A percentile compares a stretch with the other conserved stretches of the same genome.
phyloP scores from a whole-genome alignment of 2,797 vertebrate species.

The Apogon hyalosoma region DNA sequence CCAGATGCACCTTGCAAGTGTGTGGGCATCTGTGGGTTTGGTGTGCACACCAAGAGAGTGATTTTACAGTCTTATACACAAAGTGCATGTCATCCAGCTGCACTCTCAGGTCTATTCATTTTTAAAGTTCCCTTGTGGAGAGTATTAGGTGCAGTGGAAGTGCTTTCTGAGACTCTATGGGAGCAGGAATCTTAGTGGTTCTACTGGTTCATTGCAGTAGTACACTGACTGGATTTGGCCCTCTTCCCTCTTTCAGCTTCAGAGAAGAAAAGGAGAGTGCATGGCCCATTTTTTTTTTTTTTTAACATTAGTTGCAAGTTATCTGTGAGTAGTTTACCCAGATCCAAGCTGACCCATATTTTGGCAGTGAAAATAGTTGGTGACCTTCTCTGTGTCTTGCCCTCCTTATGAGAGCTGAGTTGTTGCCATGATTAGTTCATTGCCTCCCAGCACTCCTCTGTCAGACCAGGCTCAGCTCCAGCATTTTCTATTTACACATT shows the following conservation, averaged over 20 bases:
- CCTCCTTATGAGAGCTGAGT: constrained; percentile 72
- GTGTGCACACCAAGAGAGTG: constrained; percentile 58
- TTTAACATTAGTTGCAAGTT: constrained; percentile 30
- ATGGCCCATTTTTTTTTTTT: constrained; percentile 20
- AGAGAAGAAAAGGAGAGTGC: constrained; percentile 37
- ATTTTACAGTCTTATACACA: constrained; percentile 57
- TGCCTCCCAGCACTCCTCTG: constrained; percentile 73
- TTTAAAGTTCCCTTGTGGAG: constrained; percentile 70
- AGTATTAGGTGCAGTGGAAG: constrained; percentile 57
- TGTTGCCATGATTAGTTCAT: constrained; percentile 73
- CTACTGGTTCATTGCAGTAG: constrained; percentile 40
- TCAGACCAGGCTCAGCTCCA: constrained; percentile 72
- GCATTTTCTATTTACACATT: constrained; percentile 50
- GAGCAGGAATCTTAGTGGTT: constrained; percentile 46
- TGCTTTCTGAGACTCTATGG: constrained; percentile 51
- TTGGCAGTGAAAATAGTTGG: constrained; percentile 69
- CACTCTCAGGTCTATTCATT: constrained; percentile 76
- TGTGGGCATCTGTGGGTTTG: constrained; percentile 67
- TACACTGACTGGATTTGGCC: constrained; percentile 39
- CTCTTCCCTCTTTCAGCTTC: constrained; percentile 59
- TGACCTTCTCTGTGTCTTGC: constrained; percentile 77
- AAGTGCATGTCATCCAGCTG: constrained; percentile 64
- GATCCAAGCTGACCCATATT: constrained; percentile 75
- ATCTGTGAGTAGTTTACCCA: constrained; percentile 56
- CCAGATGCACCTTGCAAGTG: constrained; percentile 62